A percentile compares a stretch with the other conserved stretches of the same genome.
Conservation (phyloP, 2,888 invertebrate genomes). For the Itoplectis maculator region DNA sequence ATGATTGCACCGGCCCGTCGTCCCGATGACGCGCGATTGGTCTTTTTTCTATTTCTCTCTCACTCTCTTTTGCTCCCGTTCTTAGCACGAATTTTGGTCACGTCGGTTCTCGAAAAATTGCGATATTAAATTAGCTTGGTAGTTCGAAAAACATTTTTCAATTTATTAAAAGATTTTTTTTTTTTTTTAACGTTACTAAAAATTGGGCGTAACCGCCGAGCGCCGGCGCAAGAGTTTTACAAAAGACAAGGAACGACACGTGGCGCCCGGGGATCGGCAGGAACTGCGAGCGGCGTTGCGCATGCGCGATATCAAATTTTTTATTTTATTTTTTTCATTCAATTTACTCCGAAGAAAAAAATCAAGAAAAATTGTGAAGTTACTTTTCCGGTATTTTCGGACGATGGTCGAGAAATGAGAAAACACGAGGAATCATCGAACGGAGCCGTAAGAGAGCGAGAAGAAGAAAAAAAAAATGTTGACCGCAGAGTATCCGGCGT, state of each 20-base stretch:
- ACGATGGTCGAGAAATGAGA: slow-evolving; percentile 37
- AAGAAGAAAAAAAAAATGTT: slow-evolving; percentile 15
- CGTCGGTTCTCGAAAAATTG: background rate
- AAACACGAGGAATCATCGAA: slow-evolving; percentile 11
- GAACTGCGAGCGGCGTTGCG: slow-evolving; percentile 57
- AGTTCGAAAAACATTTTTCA: slow-evolving; percentile 10
- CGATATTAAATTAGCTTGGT: background rate
- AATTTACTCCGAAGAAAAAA: background rate
- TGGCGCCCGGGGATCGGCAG: slow-evolving; percentile 74
- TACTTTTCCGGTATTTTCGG: background rate
- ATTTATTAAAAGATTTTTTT: too few relatives aligned
- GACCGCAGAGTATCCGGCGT: slow-evolving; percentile 46
- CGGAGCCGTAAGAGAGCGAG: slow-evolving; percentile 27
- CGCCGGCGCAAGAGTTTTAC: slow-evolving; percentile 74
- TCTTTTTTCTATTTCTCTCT: slow-evolving; percentile 32
- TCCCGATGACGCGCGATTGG: slow-evolving; percentile 74
- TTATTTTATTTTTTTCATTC: background rate
- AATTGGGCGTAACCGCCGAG: slow-evolving; percentile 66
- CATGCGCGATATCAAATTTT: slow-evolving; percentile 55
- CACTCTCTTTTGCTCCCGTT: slow-evolving; percentile 51
- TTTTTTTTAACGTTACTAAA: slow-evolving; percentile 5
- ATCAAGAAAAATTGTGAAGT: background rate
- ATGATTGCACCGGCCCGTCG: slow-evolving; percentile 83
- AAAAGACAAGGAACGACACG: slow-evolving; percentile 76
- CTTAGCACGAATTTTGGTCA: background rate